These are phyloP conservation scores for Brachyptera risi DNA, from an alignment of 2,888 invertebrate species.

Conservation along the genomic window DNA sequence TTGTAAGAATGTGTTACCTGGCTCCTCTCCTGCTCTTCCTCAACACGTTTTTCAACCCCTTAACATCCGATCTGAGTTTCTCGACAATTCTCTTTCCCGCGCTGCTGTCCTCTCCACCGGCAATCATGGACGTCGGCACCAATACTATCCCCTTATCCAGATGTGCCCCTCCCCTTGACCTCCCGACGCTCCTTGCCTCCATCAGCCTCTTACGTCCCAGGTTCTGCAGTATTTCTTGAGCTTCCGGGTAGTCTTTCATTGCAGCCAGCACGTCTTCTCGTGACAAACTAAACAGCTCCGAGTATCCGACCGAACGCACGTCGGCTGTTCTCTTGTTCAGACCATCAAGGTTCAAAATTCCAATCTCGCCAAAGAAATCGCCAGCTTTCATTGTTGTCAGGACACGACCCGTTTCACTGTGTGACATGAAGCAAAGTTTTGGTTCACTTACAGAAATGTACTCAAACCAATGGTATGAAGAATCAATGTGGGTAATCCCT, in stretches of 20 bases:
- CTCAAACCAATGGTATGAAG: too few species aligned
- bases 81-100: constrained; percentile 59
- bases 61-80: constrained; percentile 79
- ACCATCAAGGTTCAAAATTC: constrained; percentile 91
- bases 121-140: constrained; percentile 2
- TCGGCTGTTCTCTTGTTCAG: constrained; percentile 97
- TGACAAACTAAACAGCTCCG: constrained; percentile 89
- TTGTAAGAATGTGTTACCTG: too few species aligned
- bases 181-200: constrained; percentile 31
- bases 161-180: constrained; percentile 33
- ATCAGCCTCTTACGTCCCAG: constrained; percentile 30
- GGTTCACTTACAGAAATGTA: not conserved
- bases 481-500: too few species aligned
- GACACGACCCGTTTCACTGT: constrained; percentile 86
- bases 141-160: constrained; percentile 23
- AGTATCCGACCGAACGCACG: constrained; percentile 92
- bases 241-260: constrained; percentile 96
- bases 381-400: constrained; percentile 95
- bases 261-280: constrained; percentile 91
- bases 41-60: constrained; percentile 59
- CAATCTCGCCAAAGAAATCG: constrained; percentile 97
- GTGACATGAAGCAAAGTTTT: not conserved
- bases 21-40: constrained; percentile 50
- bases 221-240: constrained; percentile 83
- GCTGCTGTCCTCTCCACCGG: constrained; percentile 29